Conservation (phyloP, 2,888 invertebrate genomes). For the Xanthorhoe designata region DNA sequence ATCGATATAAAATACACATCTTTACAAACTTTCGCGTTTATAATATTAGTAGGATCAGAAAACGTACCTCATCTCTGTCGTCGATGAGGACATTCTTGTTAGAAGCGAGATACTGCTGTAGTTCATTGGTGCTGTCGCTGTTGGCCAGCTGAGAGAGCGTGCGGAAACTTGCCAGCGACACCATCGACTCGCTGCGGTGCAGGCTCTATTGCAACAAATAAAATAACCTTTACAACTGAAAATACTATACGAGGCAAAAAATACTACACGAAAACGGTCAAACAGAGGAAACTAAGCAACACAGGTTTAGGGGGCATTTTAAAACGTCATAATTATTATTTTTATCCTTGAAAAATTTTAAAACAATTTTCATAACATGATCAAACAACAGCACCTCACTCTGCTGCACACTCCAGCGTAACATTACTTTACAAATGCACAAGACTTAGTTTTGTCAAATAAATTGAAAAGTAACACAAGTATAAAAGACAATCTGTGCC, state of each 20-base stretch:
- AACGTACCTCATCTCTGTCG: conserved; percentile 93
- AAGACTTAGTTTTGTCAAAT: conserved; percentile 27
- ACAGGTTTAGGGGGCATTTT: conserved; percentile 2
- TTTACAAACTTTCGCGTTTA: no score
- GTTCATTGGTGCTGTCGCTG: conserved; percentile 91
- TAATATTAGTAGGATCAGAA: background rate
- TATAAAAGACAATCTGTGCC: conserved; percentile 37
- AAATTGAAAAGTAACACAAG: conserved; percentile 13
- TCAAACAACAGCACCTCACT: conserved; percentile 57
- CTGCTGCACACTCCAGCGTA: conserved; percentile 66
- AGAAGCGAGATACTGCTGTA: conserved; percentile 93
- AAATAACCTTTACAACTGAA: conserved; percentile 5
- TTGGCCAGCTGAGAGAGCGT: conserved; percentile 92
- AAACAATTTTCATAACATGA: conserved; percentile 16
- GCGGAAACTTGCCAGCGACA: conserved; percentile 93
- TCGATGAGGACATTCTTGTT: conserved; percentile 93
- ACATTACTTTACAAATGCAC: conserved; percentile 52
- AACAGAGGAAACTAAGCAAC: conserved; percentile 28
- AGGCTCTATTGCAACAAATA: conserved; percentile 88
- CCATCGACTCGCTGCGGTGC: conserved; percentile 96
- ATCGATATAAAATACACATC: no score
- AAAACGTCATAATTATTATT: conserved; percentile 4
- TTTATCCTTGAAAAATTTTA: no score
- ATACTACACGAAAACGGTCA: background rate
- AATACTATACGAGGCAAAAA: background rate